Base-by-base conservation (phyloP, 2,888 invertebrate genomes). In the Erebia palarica region DNA sequence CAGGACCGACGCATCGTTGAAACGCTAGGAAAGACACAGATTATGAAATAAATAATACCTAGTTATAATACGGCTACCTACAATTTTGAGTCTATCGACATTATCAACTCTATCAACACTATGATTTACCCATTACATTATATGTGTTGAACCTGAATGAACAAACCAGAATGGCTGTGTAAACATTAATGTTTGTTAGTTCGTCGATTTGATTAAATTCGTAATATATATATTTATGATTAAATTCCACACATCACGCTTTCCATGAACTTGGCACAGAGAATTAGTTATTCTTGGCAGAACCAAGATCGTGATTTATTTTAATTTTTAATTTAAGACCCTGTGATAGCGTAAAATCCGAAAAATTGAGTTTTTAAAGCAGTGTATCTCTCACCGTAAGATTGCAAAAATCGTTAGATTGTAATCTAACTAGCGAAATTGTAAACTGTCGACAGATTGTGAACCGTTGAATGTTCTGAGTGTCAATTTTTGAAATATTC, bases 181-280 rank as follows among this genome's bases (percentile, higher is more conserved):
- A 61, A 63, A 63, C 18, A 21, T 18, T 14, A 49, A 63, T 49
- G 49, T 49, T 61, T 47, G 14, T 61, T 47, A 47, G 49, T 49
- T 49, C 14, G 47, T 13, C 55, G 65, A 36, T 16, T 65, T 53
- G 18, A 65, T 55, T 65, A 36, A 42, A 65, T 36, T 42, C 36
- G 36, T 36, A 36, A 36, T 36, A 27, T 27, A 3, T 27, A 21
- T 21, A 27, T 27, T 4, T 36, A 36, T 36, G 36, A 36, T 36
- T 36, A 36, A 42, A 65, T 36, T 42, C 51, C 53, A 55, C 55
- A 42, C 42, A 55, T 18, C 65, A 13, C 42, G 55, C 65, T 65
- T 42, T 53, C 65, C 65, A 42, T 65, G 65, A 65, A 65, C 65
- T 65, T 65, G 55, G 53, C 65, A 55, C 55, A 53, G 36, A 55